Conservation (phyloP, 1,140 invertebrate species). For the Monochamus saltuarius region DNA sequence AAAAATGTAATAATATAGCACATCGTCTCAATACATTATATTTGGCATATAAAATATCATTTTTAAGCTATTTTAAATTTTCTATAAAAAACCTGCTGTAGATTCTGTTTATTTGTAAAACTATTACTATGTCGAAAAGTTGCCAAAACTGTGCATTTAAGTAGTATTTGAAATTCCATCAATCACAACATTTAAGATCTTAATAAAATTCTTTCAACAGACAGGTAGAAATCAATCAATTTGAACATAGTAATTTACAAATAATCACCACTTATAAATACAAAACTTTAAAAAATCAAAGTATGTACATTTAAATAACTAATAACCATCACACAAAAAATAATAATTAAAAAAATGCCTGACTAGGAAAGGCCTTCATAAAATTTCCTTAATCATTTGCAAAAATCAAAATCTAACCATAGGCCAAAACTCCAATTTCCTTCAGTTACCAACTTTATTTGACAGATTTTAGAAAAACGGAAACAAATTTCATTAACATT, state of each 20-base stretch:
- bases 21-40: conserved; percentile 19
- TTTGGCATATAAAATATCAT: conserved; percentile 26
- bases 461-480: no score
- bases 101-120: conserved; percentile 16
- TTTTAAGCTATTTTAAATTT: conserved; percentile 20
- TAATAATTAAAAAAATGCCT: background rate
- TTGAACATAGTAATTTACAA: no score
- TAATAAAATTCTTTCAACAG: no score
- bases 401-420: no score
- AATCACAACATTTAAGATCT: conserved; percentile 17
- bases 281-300: conserved; percentile 19
- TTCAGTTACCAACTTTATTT: no score
- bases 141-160: conserved; percentile 11
- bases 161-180: conserved; percentile 11
- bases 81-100: conserved; percentile 18
- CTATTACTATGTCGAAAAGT: conserved; percentile 11
- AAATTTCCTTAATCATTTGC: background rate
- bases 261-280: conserved; percentile 15
- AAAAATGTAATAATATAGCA: conserved; percentile 17
- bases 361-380: background rate
- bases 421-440: no score
- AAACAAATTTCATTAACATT: no score
- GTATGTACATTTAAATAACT: conserved; percentile 17
- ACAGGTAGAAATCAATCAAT: no score
- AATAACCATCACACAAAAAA: conserved; percentile 10